A percentile compares a stretch with the other conserved stretches of the same genome.
phyloP scores from a whole-genome alignment of 2,113 vertebrate genomes.

The Hippocampus mohnikei region DNA sequence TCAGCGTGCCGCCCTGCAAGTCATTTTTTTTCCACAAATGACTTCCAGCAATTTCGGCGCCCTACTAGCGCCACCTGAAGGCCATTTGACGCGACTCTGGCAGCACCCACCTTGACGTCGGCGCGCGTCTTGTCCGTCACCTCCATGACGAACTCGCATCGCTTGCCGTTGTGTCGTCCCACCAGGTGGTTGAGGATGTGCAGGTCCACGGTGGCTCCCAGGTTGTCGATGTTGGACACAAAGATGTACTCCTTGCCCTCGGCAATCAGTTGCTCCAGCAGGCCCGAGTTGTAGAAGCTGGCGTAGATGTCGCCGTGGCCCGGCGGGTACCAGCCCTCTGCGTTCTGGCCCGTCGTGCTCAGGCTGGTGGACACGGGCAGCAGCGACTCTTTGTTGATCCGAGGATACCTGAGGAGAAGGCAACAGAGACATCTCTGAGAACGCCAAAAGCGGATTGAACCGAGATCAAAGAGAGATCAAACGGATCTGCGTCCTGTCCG shows the following conservation, averaged over 20 bases:
- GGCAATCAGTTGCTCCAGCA: constrained; percentile 84
- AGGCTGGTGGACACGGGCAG: constrained; percentile 87
- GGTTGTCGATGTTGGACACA: constrained; percentile 98
- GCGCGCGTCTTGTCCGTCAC: constrained; percentile 97
- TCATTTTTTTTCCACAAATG: no score
- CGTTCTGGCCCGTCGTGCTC: constrained; percentile 81
- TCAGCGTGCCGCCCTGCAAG: constrained; percentile 89
- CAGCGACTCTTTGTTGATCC: constrained; percentile 96
- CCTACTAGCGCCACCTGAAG: no score
- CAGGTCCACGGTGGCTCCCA: constrained; percentile 97
- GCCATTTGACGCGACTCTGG: not conserved
- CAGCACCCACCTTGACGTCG: constrained; percentile 85
- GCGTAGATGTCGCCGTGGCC: constrained; percentile 96
- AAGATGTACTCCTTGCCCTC: constrained; percentile 98
- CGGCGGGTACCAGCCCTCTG: constrained; percentile 93
- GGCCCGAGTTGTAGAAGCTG: constrained; percentile 94
- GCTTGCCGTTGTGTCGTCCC: constrained; percentile 87
- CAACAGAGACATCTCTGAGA: not conserved
- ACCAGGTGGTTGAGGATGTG: constrained; percentile 95
- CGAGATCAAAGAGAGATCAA: constrained; percentile 43
- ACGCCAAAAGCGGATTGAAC: constrained; percentile 20
- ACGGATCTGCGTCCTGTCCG: constrained; percentile 21
- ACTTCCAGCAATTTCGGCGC: no score
- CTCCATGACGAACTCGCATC: constrained; percentile 98
- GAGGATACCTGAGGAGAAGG: constrained; percentile 77